These are phyloP conservation scores for Mustelus asterias DNA, from an alignment of 2,113 vertebrate species.

Conservation along the genomic window DNA sequence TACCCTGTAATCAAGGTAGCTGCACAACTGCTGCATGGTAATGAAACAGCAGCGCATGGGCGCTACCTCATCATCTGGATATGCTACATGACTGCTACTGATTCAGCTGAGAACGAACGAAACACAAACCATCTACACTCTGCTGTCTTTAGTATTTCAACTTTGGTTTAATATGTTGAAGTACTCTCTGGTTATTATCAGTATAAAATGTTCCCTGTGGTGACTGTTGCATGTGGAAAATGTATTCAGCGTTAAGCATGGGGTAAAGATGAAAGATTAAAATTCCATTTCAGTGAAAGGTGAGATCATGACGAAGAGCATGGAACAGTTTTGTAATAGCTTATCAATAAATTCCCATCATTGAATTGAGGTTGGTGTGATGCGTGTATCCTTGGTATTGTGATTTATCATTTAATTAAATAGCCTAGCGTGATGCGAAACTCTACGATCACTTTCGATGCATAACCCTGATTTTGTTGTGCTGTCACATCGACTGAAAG, in stretches of 20 bases:
- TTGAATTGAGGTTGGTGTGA: neutral
- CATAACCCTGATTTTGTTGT: neutral
- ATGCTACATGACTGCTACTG: neutral
- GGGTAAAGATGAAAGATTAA: neutral
- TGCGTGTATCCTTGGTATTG: neutral
- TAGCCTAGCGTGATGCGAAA: neutral
- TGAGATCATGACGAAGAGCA: neutral
- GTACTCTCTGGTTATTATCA: neutral
- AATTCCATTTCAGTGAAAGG: neutral
- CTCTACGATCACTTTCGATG: neutral
- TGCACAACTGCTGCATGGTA: neutral
- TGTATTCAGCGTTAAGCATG: neutral
- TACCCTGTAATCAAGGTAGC: neutral
- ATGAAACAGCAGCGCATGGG: neutral
- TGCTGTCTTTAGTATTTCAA: neutral
- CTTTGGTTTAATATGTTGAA: neutral
- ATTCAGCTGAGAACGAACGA: neutral
- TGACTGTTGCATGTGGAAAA: neutral
- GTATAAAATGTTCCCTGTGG: too few relatives aligned
- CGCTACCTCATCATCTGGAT: neutral
- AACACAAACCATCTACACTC: neutral
- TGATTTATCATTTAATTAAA: neutral
- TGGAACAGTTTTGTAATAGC: neutral
- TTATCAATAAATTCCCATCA: conserved; percentile 20
- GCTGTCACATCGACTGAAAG: neutral